Base-by-base conservation (phyloP, 2,113 vertebrate species). In the Microcebus murinus region DNA sequence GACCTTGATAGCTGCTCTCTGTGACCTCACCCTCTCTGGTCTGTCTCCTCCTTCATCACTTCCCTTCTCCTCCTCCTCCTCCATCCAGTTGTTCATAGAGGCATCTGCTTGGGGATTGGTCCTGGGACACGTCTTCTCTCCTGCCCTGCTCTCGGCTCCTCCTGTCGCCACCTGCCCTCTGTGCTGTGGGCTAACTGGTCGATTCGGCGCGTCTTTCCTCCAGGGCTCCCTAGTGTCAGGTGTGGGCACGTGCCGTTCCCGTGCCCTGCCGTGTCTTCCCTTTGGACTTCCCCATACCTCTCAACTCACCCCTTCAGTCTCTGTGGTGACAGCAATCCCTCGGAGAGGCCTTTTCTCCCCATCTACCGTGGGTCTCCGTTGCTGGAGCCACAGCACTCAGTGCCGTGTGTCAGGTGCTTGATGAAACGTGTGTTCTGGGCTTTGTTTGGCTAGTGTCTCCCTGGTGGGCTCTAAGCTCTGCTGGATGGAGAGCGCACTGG, bases 191-290 rank as follows among this genome's bases (percentile, higher is more conserved):
- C 48, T 48, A 68, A n/a, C 27, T 25, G 8, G 9, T 11, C 45
- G 45, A 8, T 45, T 45, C 45, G 7, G 7, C 7, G 45, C 48
- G 48, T 8, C 48, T 48, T 48, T 48, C 48, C 48, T 48, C 25
- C 8, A 12, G 3, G 10, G 3, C 29, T 39, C 70, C 34, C 31
- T 25, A 4, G 25, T 25, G 6, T 11, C 10, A 39, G 45, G 36
- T 23, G 2, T 20, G 17, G n/a, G 18, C 7, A 4, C 2, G 1
- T 27, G 23, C 0, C 63, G 13, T 36, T 55, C 27, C n/a, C n/a
- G n/a, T 52, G 4, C 12, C 27, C 18, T 21, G 17, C 21, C 11
- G 8, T 70, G 14, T 74, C 14, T 87, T 42, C 23, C 65, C 29
- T 85, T 87, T 15, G 17, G 23, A 25, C 4, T 48, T 18, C 2